Evolutionary conservation across 2,797 vertebrate genomes (phyloP), one percentile per base, ranked within the genome.

Genomic region (Myotis vivesi): DNA sequence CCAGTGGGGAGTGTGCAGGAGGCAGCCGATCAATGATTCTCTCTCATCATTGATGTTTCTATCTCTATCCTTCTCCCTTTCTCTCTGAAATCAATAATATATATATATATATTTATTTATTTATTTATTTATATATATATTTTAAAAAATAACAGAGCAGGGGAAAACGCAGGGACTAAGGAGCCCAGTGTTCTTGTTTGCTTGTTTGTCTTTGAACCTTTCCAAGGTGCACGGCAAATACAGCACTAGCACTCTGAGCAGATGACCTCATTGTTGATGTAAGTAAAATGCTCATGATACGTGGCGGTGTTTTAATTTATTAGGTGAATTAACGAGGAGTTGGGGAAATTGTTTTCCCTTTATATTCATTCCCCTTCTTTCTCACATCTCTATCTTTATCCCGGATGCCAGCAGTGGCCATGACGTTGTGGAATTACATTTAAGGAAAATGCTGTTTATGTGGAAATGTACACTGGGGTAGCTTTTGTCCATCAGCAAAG

Each of bases 161-260:
- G 30, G 19, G 51, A 8, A 28, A 46, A 38, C 33, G 17, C 68
- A 44, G 49, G 10, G 23, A 22, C 23, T 51, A 22, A 83, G 41
- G 25, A 87, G 15, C 0, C 30, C 38, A 22, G 49, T 83, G 36
- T 49, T 80, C 23, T 73, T 89, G 8, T 83, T 81, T 76, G 17
- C 30, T 93, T 82, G 15, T 55, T 88, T 87, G n/a, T 69, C 41
- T 75, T 89, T 93, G 41, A 77, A 23, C 46, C 92, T 94, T 89
- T 87, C 66, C 72, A 53, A 80, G 49, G 49, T 11, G 3, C 2
- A 57, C 4, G 22, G 72, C n/a, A 92, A 72, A 89, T 23, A 66
- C 4, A 89, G 51, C 17, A 12, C n/a, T 51, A 20, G 41, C 51
- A 59, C 19, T 72, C 68, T 90, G 77, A 69, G 81, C 36, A 46